Evolutionary conservation across 2,797 vertebrate genomes (phyloP), one percentile per base, ranked within the genome.

Genomic region (Galagoides demidoff): DNA sequence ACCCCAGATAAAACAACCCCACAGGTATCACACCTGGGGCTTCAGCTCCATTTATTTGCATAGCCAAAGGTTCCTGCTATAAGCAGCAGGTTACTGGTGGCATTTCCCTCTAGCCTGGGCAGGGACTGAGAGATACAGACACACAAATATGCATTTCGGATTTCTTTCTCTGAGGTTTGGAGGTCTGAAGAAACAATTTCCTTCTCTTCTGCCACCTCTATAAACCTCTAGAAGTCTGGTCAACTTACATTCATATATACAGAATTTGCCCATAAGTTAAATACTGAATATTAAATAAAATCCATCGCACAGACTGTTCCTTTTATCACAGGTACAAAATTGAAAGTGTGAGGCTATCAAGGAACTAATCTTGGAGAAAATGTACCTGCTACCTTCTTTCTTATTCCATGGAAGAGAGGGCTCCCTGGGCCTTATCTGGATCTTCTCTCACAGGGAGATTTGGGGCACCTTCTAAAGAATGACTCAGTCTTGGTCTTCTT

Each of bases 31-130:
- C 87, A 43, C 20, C 20, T 22, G 52, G 84, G 77, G 71, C 76
- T 45, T 81, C 12, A 13, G 87, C 84, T 85, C 93, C 55, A 2
- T 97, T 98, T 98, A 97, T 97, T 97, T 86, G 73, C 86, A 94
- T 29, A 95, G 90, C 74, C 92, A 92, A 81, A 86, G 37, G 61
- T 61, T 93, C 77, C 85, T 94, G 61, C 3, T 25, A 57, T 39
- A 85, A 93, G 81, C n/a, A 91, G 37, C 45, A 49, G 83, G 45
- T 66, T 55, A 14, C 43, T 31, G 34, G 25, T 3, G 88, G 66
- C 64, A 52, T 25, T 89, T 85, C 22, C 57, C 52, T 91, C 29
- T 52, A 85, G 71, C 74, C 68, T 34, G 10, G 73, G 91, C 52
- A 68, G 19, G 31, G 29, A 43, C 66, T 17, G 16, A 90, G 55